Evolutionary conservation across 2,888 invertebrate species (phyloP).

Genomic region (Patella caerulea): DNA sequence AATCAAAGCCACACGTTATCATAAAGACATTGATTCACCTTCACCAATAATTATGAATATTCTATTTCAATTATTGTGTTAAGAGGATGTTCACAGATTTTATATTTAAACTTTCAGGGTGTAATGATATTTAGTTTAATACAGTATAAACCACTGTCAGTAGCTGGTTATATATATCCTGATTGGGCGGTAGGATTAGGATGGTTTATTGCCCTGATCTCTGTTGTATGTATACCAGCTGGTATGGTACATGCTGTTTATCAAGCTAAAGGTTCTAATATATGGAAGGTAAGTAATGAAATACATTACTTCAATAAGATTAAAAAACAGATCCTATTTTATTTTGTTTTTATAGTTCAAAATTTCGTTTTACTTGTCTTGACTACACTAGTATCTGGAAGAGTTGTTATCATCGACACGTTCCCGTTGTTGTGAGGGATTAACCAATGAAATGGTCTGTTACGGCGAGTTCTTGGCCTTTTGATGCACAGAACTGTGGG

Average conservation of each 20-base stretch:
- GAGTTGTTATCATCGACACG: no score
- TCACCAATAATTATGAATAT: no score
- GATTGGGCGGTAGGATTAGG: slow-evolving; percentile 86
- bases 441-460: no score
- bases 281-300: slow-evolving; percentile 78
- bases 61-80: neutral
- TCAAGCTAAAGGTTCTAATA: slow-evolving; percentile 80
- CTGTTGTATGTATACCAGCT: slow-evolving; percentile 87
- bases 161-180: slow-evolving; percentile 87
- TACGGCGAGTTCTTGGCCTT: no score
- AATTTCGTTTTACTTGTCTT: no score
- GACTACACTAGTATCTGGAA: no score
- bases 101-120: slow-evolving; percentile 74
- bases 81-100: neutral
- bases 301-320: neutral
- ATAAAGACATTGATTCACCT: no score
- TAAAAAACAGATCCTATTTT: no score
- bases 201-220: slow-evolving; percentile 87
- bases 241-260: slow-evolving; percentile 80
- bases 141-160: slow-evolving; percentile 88
- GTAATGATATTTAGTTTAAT: slow-evolving; percentile 91
- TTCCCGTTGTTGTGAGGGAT: no score
- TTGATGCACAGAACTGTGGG: no score
- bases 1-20: no score
- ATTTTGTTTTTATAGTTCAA: no score